phyloP scores from a whole-genome alignment of 2,888 invertebrate species.

The Fragum sueziense region DNA sequence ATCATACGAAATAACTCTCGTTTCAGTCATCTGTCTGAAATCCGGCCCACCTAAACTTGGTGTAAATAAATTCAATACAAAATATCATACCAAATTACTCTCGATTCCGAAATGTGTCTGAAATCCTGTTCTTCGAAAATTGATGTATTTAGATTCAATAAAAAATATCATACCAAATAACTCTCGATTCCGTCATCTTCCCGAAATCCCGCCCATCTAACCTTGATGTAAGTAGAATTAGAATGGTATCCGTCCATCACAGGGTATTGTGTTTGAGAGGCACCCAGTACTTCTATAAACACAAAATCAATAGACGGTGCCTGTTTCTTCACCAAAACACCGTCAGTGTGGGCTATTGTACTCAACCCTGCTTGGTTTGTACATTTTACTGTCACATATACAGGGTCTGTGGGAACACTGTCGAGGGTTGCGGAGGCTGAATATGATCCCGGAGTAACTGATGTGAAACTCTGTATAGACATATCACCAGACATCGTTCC shows the following conservation, averaged over 20 bases:
- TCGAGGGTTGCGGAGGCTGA: neutral
- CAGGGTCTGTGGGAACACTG: neutral
- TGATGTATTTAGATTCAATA: too few relatives aligned
- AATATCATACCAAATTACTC: slow-evolving; percentile 39
- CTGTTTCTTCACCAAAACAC: slow-evolving; percentile 48
- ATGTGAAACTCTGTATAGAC: slow-evolving; percentile 21
- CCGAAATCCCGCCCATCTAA: slow-evolving; percentile 59
- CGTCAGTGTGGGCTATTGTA: slow-evolving; percentile 47
- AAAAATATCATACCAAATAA: slow-evolving; percentile 38
- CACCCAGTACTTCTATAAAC: slow-evolving; percentile 42
- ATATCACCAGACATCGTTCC: slow-evolving; percentile 3
- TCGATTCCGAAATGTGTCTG: too few relatives aligned
- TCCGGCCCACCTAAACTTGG: slow-evolving; percentile 56
- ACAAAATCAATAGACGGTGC: slow-evolving; percentile 44
- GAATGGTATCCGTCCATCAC: slow-evolving; percentile 50
- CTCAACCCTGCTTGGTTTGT: slow-evolving; percentile 52
- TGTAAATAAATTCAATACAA: slow-evolving; percentile 5
- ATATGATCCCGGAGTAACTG: neutral
- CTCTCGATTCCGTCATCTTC: slow-evolving; percentile 50
- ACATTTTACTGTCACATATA: slow-evolving; percentile 48
- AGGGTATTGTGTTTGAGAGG: slow-evolving; percentile 51
- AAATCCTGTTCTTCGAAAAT: too few relatives aligned
- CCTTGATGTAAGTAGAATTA: slow-evolving; percentile 30
- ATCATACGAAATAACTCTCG: slow-evolving; percentile 45
- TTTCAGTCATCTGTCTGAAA: slow-evolving; percentile 51